Evolutionary conservation across 2,797 vertebrate species (phyloP), one percentile per base, ranked within the genome.

Genomic region (Onychomys leucogaster): DNA sequence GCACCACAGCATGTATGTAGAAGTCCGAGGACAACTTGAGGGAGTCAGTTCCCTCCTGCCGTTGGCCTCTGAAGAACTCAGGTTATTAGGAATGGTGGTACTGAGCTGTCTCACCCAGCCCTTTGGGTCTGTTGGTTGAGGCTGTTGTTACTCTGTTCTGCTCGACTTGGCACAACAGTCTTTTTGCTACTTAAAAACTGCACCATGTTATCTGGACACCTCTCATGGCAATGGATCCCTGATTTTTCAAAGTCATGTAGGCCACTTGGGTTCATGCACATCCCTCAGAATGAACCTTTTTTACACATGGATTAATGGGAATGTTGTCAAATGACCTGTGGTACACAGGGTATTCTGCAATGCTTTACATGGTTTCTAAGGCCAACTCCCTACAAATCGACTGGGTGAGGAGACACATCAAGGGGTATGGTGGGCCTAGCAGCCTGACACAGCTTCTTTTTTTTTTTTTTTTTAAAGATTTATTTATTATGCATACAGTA

Each of bases 391-490:
- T n/a, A 73, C 3, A 57, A 75, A 89, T 34, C 32, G 41, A 32
- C 41, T 0, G n/a, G 52, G 29, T 12, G 0, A 55, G 61, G 87
- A 78, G 12, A 29, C n/a, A 23, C 14, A 4, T n/a, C 0, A 17
- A 19, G 49, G 32, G 13, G 65, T 34, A 71, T 2, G 37, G 46
- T 3, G 65, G 37, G 27, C 17, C n/a, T 6, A 17, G 27, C 0
- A 34, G 37, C 43, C 41, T 19, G 14, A 55, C 19, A 0, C 6
- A 27, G 43, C 32, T 94, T 37, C 63, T 46, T 61, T n/a, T n/a
- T n/a, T n/a, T n/a, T n/a, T n/a, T n/a, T n/a, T n/a, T n/a, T n/a
- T n/a, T n/a, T n/a, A n/a, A n/a, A n/a, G n/a, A n/a, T n/a, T n/a
- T n/a, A n/a, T n/a, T n/a, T n/a, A n/a, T n/a, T n/a, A n/a, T n/a